Conservation (phyloP, 2,797 vertebrate genomes). For the Botia almorhae region DNA sequence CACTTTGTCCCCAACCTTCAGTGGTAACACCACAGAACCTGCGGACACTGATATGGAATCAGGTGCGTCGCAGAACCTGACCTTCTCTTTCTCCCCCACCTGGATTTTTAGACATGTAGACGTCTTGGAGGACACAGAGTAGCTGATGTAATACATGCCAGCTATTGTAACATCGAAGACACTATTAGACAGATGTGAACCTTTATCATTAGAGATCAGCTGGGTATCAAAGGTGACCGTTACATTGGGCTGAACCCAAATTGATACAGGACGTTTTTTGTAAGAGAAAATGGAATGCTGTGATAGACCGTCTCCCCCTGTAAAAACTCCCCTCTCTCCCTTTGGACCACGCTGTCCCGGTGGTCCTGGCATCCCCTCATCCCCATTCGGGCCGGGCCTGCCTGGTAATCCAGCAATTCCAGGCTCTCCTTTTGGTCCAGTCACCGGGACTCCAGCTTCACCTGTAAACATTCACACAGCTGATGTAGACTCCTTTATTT, state of each 20-base stretch:
- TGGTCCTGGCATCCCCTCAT: slow-evolving; percentile 59
- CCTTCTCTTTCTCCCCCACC: slow-evolving; percentile 61
- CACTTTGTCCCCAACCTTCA: slow-evolving; percentile 65
- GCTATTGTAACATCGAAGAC: slow-evolving; percentile 71
- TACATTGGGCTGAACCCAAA: neutral
- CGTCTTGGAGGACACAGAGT: slow-evolving; percentile 74
- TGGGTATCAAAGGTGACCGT: slow-evolving; percentile 72
- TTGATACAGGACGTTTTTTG: slow-evolving; percentile 36
- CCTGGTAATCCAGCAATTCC: slow-evolving; percentile 75
- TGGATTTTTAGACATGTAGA: slow-evolving; percentile 76
- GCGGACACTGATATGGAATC: slow-evolving; percentile 76
- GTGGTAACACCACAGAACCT: slow-evolving; percentile 74
- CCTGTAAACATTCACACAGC: slow-evolving; percentile 51
- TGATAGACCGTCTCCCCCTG: slow-evolving; percentile 59
- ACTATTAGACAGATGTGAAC: slow-evolving; percentile 1
- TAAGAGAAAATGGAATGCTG: slow-evolving; percentile 75
- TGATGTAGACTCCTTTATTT: too few species aligned
- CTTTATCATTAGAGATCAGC: slow-evolving; percentile 45
- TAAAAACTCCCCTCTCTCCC: slow-evolving; percentile 68
- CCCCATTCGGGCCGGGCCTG: slow-evolving; percentile 76
- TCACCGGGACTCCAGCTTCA: slow-evolving; percentile 40
- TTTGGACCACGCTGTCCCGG: slow-evolving; percentile 51
- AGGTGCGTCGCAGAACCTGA: slow-evolving; percentile 78
- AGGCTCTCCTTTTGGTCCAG: slow-evolving; percentile 72
- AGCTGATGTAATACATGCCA: slow-evolving; percentile 83